Evolutionary conservation across 2,888 invertebrate genomes (phyloP).

Genomic region (Orthosia cruda): DNA sequence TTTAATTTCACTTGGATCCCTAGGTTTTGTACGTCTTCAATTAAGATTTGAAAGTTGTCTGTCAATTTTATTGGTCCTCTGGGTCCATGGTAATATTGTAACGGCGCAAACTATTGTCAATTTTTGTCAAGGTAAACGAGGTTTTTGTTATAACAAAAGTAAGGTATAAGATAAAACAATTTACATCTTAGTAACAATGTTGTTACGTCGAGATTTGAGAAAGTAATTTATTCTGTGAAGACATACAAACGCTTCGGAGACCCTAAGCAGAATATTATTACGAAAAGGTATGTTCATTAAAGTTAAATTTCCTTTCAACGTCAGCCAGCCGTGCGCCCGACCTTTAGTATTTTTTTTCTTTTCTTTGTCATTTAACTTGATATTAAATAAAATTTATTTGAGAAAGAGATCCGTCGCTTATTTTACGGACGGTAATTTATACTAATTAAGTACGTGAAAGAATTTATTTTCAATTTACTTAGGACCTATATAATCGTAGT

Average conservation of each 20-base stretch:
- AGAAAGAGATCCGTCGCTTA: constrained; percentile 48
- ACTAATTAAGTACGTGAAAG: constrained; percentile 48
- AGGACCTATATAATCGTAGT: background rate
- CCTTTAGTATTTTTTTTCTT: constrained; percentile 63
- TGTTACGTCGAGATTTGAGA: constrained; percentile 45
- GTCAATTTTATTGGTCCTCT: constrained; percentile 33
- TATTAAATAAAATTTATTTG: constrained; percentile 66
- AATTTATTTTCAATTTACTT: constrained; percentile 45
- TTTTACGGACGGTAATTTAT: constrained; percentile 56
- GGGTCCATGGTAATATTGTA: constrained; percentile 15
- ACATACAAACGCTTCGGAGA: constrained; percentile 60
- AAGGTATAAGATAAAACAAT: constrained; percentile 12
- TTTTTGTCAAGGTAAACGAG: background rate
- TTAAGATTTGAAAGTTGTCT: constrained; percentile 62
- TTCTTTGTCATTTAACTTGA: constrained; percentile 70
- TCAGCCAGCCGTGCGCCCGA: constrained; percentile 68
- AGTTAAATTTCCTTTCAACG: constrained; percentile 74
- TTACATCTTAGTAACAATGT: constrained; percentile 37
- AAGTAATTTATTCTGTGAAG: constrained; percentile 67
- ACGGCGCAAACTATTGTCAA: background rate
- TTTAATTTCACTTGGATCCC: constrained; percentile 25
- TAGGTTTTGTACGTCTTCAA: constrained; percentile 41
- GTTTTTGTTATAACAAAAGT: background rate
- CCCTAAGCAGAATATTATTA: constrained; percentile 66
- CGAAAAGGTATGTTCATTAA: constrained; percentile 74